phyloP scores from a whole-genome alignment of 2,888 invertebrate species.

The Hesperia comma region DNA sequence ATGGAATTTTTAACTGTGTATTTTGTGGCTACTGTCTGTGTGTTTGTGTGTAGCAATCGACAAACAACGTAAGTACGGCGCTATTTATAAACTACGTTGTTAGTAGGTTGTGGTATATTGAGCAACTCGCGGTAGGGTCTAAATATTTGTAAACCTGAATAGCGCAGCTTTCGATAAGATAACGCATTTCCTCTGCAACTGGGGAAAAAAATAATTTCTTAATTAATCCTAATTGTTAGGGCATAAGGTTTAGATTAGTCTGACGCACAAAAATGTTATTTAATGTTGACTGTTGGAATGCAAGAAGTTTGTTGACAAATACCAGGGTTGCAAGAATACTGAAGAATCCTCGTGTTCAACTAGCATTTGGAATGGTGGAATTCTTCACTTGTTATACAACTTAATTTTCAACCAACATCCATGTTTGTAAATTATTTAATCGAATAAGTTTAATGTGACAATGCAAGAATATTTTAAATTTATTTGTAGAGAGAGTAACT shows the following conservation, averaged over 20 bases:
- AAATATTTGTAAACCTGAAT: constrained; percentile 46
- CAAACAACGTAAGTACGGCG: not conserved
- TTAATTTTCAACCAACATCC: not conserved
- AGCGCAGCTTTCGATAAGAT: constrained; percentile 43
- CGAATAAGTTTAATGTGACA: no score
- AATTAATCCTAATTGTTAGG: not conserved
- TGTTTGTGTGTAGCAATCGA: no score
- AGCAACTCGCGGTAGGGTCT: constrained; percentile 34
- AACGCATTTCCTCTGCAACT: constrained; percentile 25
- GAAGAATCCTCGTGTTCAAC: not conserved
- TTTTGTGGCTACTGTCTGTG: no score
- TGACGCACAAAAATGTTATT: not conserved
- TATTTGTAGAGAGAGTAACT: no score
- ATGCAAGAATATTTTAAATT: no score
- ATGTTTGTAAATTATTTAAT: not conserved
- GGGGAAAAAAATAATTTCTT: not conserved
- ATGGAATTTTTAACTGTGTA: no score
- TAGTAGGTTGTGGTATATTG: constrained; percentile 7
- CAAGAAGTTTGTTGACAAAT: constrained; percentile 3
- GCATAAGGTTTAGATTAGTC: not conserved
- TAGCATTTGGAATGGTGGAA: not conserved
- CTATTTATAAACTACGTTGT: not conserved
- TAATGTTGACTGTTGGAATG: not conserved
- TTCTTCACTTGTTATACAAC: not conserved
- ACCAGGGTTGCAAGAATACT: not conserved